A percentile compares a stretch with the other conserved stretches of the same genome.
phyloP scores from a whole-genome alignment of 2,888 invertebrate genomes.

The Adelognathus sp. region DNA sequence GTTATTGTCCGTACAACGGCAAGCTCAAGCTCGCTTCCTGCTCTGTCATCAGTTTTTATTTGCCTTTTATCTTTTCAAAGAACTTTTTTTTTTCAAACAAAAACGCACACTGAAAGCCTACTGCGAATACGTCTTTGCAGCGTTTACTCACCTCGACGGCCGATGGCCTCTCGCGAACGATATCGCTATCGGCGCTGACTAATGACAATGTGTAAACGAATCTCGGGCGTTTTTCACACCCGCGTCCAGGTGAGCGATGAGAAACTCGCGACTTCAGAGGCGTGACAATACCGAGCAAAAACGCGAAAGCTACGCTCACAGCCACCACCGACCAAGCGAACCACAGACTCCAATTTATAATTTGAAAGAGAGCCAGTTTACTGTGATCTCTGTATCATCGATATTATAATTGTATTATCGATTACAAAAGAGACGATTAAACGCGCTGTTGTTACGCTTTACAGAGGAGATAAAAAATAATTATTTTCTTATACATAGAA shows the following conservation, averaged over 20 bases:
- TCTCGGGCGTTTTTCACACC: constrained; percentile 54
- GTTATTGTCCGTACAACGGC: neutral
- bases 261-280: constrained; percentile 68
- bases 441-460: too few species aligned
- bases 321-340: constrained; percentile 72
- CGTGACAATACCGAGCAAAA: constrained; percentile 73
- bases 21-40: constrained; percentile 10
- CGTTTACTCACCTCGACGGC: constrained; percentile 71
- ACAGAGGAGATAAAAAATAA: too few species aligned
- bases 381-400: constrained; percentile 27
- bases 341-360: constrained; percentile 76
- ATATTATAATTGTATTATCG: too few species aligned
- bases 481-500: too few species aligned
- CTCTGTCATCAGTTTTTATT: neutral
- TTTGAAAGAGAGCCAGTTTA: constrained; percentile 76
- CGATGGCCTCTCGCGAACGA: constrained; percentile 59
- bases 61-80: neutral
- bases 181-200: constrained; percentile 43
- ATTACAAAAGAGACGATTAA: too few species aligned
- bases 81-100: neutral
- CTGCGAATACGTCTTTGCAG: neutral
- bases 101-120: constrained; percentile 20
- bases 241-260: constrained; percentile 56
- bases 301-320: constrained; percentile 71
- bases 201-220: constrained; percentile 58